Evolutionary conservation across 2,888 invertebrate species (phyloP), one percentile per base, ranked within the genome.

Genomic region (Andrena haemorrhoa): DNA sequence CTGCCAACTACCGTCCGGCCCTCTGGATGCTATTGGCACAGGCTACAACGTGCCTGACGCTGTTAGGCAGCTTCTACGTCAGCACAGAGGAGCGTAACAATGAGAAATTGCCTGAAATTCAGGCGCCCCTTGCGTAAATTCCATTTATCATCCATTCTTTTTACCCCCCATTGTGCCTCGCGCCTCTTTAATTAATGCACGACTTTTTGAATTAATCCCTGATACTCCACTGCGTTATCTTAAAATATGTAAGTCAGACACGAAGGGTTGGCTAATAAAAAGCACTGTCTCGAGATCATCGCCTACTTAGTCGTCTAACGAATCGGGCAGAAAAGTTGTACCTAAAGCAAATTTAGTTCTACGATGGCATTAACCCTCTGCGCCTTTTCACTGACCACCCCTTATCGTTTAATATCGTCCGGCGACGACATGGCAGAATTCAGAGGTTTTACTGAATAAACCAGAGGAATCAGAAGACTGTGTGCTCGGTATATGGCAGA

Each of bases 41-140:
- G 65, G 35, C 68, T 29, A 23, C 60, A 49, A 75, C 29, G 77
- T 76, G 81, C 78, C 83, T 76, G 75, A 68, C 66, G 75, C 83
- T 66, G 83, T 78, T 79, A 35, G 61, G 26, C 35, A 61, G 56
- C 51, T 65, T 78, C 75, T 76, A 41, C 71, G 82, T 79, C 82
- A 71, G 68, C 75, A 47, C 60, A 61, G 66, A 82, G 64, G 65
- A 63, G 33, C 63, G 70, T 86, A 85, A 89, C 87, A 72, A 88
- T 80, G 82, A 88, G 85, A 83, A 75, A 87, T 89, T 61, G 68
- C 49, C 20, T n/a, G 69, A 47, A 83, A 75, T 72, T 70, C 70
- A 12, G 33, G 2, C 23, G 26, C 12, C 65, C 33, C 58, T 41
- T 3, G 5, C 10, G 56, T 49, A 12, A 68, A 49, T 70, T 56